Evolutionary conservation across 2,888 invertebrate species (phyloP).

Genomic region (Cremastinae sp.): DNA sequence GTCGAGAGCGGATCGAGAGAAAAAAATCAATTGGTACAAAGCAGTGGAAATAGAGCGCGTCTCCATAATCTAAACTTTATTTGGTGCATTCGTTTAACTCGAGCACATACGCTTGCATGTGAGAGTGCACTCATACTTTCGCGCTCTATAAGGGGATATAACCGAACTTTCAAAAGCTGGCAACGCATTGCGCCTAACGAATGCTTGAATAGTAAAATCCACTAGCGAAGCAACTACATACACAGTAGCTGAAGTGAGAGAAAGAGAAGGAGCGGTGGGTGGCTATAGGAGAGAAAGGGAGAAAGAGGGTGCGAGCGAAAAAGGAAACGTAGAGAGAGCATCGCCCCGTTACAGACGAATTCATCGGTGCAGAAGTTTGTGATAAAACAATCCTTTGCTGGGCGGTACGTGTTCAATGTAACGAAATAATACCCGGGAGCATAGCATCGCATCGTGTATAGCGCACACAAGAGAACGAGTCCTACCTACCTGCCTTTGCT

Average conservation of each 20-base stretch:
- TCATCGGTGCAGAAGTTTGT: slow-evolving; percentile 69
- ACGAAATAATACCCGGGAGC: slow-evolving; percentile 69
- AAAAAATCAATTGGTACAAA: no score
- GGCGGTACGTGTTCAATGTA: slow-evolving; percentile 68
- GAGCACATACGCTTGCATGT: no score
- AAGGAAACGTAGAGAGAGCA: slow-evolving; percentile 39
- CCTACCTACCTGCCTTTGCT: slow-evolving; percentile 41
- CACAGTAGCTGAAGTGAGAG: not conserved
- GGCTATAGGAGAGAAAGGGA: slow-evolving; percentile 6
- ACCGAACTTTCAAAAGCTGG: slow-evolving; percentile 15
- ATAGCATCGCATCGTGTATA: slow-evolving; percentile 51
- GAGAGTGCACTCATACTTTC: no score
- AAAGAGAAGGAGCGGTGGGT: no score
- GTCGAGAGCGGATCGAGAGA: no score
- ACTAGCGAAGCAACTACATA: slow-evolving; percentile 24
- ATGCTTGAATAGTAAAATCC: slow-evolving; percentile 34
- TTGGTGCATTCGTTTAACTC: no score
- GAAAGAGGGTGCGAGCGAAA: slow-evolving; percentile 12
- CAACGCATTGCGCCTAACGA: slow-evolving; percentile 24
- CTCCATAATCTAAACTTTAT: no score
- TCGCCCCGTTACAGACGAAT: slow-evolving; percentile 67
- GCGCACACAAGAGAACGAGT: slow-evolving; percentile 32
- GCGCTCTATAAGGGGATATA: not conserved
- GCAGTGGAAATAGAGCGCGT: no score
- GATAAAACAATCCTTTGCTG: slow-evolving; percentile 73